A percentile compares a stretch with the other conserved stretches of the same genome.
These are phyloP conservation scores for Hippocampus zosterae DNA, from an alignment of 2,113 vertebrate genomes.

Conservation along the genomic window DNA sequence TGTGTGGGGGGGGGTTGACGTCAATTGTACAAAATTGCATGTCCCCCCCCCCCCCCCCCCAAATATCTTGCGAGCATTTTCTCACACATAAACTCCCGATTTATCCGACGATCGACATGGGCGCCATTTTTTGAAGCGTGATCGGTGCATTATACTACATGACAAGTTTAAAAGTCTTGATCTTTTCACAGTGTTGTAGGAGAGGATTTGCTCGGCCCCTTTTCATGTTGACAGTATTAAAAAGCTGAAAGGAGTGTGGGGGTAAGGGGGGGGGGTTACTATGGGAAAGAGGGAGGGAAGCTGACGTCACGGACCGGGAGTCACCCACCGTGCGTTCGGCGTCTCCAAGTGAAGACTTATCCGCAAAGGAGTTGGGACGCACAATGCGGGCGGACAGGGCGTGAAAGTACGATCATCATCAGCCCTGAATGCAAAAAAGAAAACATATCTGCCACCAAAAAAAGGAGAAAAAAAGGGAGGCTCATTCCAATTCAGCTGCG, in stretches of 20 bases:
- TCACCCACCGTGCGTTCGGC: slow-evolving; percentile 81
- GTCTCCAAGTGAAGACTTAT: slow-evolving; percentile 77
- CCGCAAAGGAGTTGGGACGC: slow-evolving; percentile 77
- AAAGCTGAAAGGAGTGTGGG: slow-evolving; percentile 62
- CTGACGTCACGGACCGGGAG: slow-evolving; percentile 75
- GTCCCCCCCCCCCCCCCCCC: too few species aligned
- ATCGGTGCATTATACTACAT: slow-evolving; percentile 49
- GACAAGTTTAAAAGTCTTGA: slow-evolving; percentile 54
- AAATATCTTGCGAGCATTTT: neutral
- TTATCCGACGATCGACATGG: neutral
- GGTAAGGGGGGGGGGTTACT: neutral
- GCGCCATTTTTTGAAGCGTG: slow-evolving; percentile 7
- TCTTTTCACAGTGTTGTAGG: slow-evolving; percentile 62
- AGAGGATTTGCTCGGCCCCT: slow-evolving; percentile 62
- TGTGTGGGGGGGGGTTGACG: neutral
- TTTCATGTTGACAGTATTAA: slow-evolving; percentile 68
- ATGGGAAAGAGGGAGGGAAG: slow-evolving; percentile 49
- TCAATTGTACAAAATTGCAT: neutral
- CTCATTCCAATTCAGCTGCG: slow-evolving; percentile 92
- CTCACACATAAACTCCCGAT: neutral
- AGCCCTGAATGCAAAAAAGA: slow-evolving; percentile 95
- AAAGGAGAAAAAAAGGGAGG: slow-evolving; percentile 75
- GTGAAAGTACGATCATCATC: slow-evolving; percentile 98
- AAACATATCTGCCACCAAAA: slow-evolving; percentile 88
- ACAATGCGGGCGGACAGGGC: slow-evolving; percentile 91